phyloP scores from a whole-genome alignment of 1,140 invertebrate genomes.

The Cepaea nemoralis region DNA sequence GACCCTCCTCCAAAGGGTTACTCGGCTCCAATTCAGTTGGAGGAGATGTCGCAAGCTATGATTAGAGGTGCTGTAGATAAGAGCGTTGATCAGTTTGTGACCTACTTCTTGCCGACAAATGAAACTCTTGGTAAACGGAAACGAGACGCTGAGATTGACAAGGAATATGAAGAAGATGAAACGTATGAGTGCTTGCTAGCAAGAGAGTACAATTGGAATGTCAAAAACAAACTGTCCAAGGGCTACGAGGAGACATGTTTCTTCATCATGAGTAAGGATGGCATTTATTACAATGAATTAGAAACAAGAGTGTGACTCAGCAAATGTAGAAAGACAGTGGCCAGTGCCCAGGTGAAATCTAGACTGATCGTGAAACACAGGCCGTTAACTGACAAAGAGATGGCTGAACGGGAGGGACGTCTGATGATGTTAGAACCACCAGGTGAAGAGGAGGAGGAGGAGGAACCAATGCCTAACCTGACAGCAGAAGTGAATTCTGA shows the following conservation, averaged over 20 bases:
- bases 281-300: slow-evolving; percentile 96
- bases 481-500: slow-evolving; percentile 38
- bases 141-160: slow-evolving; percentile 80
- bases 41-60: slow-evolving; percentile 99
- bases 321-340: slow-evolving; percentile 82
- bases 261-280: slow-evolving; percentile 89
- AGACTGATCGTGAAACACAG: slow-evolving; percentile 90
- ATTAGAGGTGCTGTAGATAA: slow-evolving; percentile 90
- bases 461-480: slow-evolving; percentile 58
- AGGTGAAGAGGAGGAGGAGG: slow-evolving; percentile 83
- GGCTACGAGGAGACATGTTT: slow-evolving; percentile 99
- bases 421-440: slow-evolving; percentile 90
- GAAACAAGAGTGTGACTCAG: slow-evolving; percentile 94
- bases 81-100: slow-evolving; percentile 98
- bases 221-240: slow-evolving; percentile 96
- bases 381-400: slow-evolving; percentile 87
- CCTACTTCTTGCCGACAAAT: slow-evolving; percentile 95
- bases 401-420: slow-evolving; percentile 81
- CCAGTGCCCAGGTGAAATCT: slow-evolving; percentile 78
- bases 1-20: slow-evolving; percentile 84
- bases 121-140: slow-evolving; percentile 90
- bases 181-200: slow-evolving; percentile 75
- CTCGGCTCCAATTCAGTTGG: slow-evolving; percentile 78
- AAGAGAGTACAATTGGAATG: slow-evolving; percentile 95
- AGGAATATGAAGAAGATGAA: slow-evolving; percentile 81